phyloP scores from a whole-genome alignment of 2,797 vertebrate genomes.

The Psittacula derbiana region DNA sequence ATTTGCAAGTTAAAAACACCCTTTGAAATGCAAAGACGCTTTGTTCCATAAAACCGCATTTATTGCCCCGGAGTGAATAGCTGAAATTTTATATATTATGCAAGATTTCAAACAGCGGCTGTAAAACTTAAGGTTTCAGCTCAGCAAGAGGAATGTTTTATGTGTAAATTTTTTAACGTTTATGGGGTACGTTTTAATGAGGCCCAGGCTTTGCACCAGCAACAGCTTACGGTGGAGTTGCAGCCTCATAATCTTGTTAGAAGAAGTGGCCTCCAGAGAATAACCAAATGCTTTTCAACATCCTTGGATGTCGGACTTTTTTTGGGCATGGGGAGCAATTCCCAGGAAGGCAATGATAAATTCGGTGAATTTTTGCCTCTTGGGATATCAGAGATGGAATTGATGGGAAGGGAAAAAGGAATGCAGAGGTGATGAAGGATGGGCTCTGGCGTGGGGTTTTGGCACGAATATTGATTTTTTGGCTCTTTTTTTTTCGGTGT shows the following conservation, averaged over 20 bases:
- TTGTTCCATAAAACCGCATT: slow-evolving; percentile 78
- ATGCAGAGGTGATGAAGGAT: not conserved
- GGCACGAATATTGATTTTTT: not conserved
- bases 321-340: not conserved
- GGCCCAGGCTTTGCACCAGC: slow-evolving; percentile 72
- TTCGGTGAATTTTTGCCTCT: not conserved
- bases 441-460: not conserved
- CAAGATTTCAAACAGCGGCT: slow-evolving; percentile 76
- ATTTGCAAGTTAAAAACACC: slow-evolving; percentile 78
- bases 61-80: slow-evolving; percentile 73
- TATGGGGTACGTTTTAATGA: slow-evolving; percentile 80
- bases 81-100: slow-evolving; percentile 80
- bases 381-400: not conserved
- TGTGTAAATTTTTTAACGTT: slow-evolving; percentile 81
- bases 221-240: slow-evolving; percentile 59
- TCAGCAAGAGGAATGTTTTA: slow-evolving; percentile 76
- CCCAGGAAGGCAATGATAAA: not conserved
- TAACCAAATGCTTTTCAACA: not conserved
- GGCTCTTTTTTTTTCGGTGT: not conserved
- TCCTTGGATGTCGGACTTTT: not conserved
- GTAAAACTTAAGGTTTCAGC: slow-evolving; percentile 76
- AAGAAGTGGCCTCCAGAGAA: slow-evolving; percentile 54
- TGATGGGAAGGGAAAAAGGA: not conserved
- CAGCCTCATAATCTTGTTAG: slow-evolving; percentile 44
- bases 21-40: slow-evolving; percentile 79